These are phyloP conservation scores for Rousettus madagascariensis DNA, from an alignment of 2,797 vertebrate genomes.

Conservation along the genomic window DNA sequence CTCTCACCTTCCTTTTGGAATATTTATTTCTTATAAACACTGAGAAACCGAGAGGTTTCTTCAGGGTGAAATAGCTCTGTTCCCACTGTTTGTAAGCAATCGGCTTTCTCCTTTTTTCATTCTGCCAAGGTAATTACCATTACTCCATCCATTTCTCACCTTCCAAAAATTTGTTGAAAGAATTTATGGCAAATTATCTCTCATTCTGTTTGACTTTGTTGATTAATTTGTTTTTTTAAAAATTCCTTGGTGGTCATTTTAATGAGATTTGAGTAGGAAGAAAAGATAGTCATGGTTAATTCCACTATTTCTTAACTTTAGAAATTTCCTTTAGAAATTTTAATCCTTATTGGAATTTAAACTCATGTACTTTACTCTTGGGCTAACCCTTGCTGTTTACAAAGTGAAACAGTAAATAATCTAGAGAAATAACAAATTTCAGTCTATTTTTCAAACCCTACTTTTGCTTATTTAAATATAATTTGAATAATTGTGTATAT, in stretches of 20 bases:
- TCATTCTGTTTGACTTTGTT: conserved; percentile 55
- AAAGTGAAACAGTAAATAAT: conserved; percentile 18
- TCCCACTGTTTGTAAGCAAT: conserved; percentile 53
- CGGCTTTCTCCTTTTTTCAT: conserved; percentile 47
- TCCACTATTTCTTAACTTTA: background rate
- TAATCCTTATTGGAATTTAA: conserved; percentile 12
- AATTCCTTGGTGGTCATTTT: conserved; percentile 29
- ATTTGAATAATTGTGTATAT: background rate
- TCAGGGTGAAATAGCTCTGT: conserved; percentile 19
- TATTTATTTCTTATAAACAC: background rate
- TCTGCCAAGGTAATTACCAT: conserved; percentile 67
- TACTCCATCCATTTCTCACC: conserved; percentile 54
- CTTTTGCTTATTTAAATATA: conserved; percentile 18
- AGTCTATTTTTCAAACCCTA: background rate
- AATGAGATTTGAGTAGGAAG: conserved; percentile 41
- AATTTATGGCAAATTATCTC: conserved; percentile 45
- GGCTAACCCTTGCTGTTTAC: background rate
- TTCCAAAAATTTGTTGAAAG: conserved; percentile 67
- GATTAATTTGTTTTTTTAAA: conserved; percentile 41
- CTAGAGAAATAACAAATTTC: conserved; percentile 13
- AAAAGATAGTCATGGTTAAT: conserved; percentile 9
- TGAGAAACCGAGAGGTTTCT: background rate
- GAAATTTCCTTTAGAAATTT: conserved; percentile 43
- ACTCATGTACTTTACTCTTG: background rate
- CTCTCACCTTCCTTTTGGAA: background rate